Percentiles rank a stretch among this genome's conserved stretches.
Evolutionary conservation across 2,113 vertebrate genomes (phyloP).

Genomic region (Beaufortia kweichowensis): DNA sequence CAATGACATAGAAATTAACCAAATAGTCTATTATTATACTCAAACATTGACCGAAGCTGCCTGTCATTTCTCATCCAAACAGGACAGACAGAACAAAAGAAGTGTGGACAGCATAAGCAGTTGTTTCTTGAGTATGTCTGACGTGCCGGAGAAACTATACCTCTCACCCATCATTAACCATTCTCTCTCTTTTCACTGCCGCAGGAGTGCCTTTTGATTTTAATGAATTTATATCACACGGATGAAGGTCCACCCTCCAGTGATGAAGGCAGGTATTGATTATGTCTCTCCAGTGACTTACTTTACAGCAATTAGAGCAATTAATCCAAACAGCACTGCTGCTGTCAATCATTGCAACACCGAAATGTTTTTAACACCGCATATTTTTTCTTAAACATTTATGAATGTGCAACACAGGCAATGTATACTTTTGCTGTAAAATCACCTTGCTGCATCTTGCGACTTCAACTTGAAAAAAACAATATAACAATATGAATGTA

Average conservation of each 20-base stretch:
- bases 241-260: constrained; percentile 8
- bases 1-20: not conserved
- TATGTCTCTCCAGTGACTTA: constrained; percentile 2
- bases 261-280: constrained; percentile 43
- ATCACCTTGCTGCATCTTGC: not conserved
- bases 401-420: not conserved
- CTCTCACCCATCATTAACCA: constrained; percentile 11
- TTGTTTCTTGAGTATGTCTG: constrained; percentile 2
- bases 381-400: not conserved
- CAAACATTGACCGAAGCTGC: constrained; percentile 14
- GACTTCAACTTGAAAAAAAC: too few species aligned
- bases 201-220: constrained; percentile 29
- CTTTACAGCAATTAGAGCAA: constrained; percentile 21
- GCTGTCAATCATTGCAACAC: not conserved
- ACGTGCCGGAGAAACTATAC: constrained; percentile 15
- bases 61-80: constrained; percentile 1
- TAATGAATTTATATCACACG: constrained; percentile 41
- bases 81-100: constrained; percentile 8
- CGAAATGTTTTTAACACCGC: constrained; percentile 9
- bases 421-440: not conserved
- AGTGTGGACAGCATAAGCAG: constrained; percentile 17
- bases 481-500: too few species aligned
- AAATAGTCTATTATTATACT: not conserved
- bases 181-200: constrained; percentile 17
- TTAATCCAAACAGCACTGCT: constrained; percentile 17